Evolutionary conservation across 2,113 vertebrate species (phyloP).

Genomic region (Paramormyrops kingsleyae): DNA sequence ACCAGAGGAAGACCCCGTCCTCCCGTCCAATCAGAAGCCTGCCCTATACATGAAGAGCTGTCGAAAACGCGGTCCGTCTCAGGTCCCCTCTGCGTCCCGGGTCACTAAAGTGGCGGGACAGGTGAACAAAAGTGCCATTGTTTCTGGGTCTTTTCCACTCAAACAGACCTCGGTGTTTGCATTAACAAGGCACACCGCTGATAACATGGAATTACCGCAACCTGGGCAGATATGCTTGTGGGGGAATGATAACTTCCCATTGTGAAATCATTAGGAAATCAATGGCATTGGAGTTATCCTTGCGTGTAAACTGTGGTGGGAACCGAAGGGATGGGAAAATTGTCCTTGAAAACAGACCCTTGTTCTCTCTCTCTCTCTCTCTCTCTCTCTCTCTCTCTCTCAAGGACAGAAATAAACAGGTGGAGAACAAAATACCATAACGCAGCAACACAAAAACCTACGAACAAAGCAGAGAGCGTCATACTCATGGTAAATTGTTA

Average conservation of each 20-base stretch:
- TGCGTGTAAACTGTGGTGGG: background rate
- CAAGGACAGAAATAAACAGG: background rate
- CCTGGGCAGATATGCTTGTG: constrained; percentile 62
- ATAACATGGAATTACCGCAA: constrained; percentile 34
- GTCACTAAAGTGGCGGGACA: background rate
- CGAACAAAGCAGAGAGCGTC: background rate
- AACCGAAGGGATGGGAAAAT: background rate
- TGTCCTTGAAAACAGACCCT: background rate
- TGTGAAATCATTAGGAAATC: constrained; percentile 75
- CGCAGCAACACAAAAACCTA: background rate
- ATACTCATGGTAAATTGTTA: background rate
- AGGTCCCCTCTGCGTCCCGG: background rate
- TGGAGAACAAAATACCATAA: background rate
- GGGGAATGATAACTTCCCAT: constrained; percentile 72
- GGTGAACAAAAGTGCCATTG: background rate
- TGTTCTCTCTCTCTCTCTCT: background rate
- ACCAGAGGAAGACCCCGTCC: constrained; percentile 40
- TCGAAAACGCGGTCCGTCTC: background rate
- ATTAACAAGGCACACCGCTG: constrained; percentile 39
- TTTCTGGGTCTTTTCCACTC: constrained; percentile 4
- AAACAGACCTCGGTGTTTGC: constrained; percentile 24
- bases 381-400: background rate
- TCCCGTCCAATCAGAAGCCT: constrained; percentile 43
- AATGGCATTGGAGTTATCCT: constrained; percentile 55
- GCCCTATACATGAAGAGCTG: constrained; percentile 51